Base-by-base conservation (phyloP, 2,888 invertebrate species). In the Spodoptera exigua region DNA sequence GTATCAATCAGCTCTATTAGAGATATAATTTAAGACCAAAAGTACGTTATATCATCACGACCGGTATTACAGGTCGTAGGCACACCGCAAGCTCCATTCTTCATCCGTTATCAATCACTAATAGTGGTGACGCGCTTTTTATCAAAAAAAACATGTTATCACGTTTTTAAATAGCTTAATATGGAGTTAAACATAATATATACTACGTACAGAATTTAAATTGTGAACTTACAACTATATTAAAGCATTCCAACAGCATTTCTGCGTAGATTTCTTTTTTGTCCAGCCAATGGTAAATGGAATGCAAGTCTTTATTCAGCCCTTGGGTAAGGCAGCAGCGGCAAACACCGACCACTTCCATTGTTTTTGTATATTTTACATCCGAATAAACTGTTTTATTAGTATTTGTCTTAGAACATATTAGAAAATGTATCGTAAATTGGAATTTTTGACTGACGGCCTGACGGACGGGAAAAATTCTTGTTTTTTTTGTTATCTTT, bases 211-310 rank as follows among this genome's bases (percentile, higher is more conserved):
- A 27, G 27, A 27, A 27, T 9, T 27, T 27, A 27, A 27, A 27
- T 27, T 11, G 7, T 3, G 41, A 39, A 86, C 90, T 85, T 82
- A 90, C 91, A 37, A 76, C 73, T 35, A 91, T 87, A 81, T 85
- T 87, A 41, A 88, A 91, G 64, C 91, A 91, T 76, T 90, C 86
- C 14, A 81, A 67, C n/a, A 91, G 67, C 90, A 91, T 91, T 45
- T 86, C 84, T 0, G 86, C 82, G 71, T 91, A 91, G 45, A 83
- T 76, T 73, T 90, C 89, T 54, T 83, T 84, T 74, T 80, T 86
- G 51, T 88, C 83, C 4, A 84, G 60, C 78, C 81, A 88, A 49
- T 70, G 32, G 59, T 90, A 87, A 12, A 70, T 64, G 0, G 80
- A 62, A 62, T 85, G 76, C 16, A 92, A 52, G 64, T 90, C 85